These are phyloP conservation scores for Lagria hirta DNA, from an alignment of 2,888 invertebrate species.

Conservation along the genomic window DNA sequence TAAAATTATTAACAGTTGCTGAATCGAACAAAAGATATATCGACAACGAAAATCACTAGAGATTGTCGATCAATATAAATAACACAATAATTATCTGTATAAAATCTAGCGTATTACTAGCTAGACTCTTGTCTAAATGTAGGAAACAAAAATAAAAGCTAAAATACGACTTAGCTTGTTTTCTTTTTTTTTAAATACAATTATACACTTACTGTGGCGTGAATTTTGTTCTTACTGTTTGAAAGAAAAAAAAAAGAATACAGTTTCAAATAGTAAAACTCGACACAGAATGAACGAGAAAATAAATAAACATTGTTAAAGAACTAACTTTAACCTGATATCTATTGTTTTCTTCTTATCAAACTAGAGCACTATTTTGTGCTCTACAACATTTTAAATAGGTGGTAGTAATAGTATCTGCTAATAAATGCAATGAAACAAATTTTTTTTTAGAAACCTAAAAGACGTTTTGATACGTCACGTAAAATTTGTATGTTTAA, in stretches of 20 bases:
- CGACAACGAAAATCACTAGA: background rate
- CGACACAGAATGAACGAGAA: conserved; percentile 10
- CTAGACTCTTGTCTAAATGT: conserved; percentile 39
- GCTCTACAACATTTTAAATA: no score
- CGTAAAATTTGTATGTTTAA: conserved; percentile 16
- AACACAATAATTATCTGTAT: conserved; percentile 26
- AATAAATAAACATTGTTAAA: conserved; percentile 42
- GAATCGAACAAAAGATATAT: background rate
- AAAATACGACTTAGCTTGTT: conserved; percentile 24
- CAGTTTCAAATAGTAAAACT: conserved; percentile 28
- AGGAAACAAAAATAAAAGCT: conserved; percentile 21
- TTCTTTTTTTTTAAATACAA: no score
- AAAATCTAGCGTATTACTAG: conserved; percentile 40
- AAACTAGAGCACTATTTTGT: background rate
- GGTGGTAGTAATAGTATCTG: no score
- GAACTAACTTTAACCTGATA: conserved; percentile 39
- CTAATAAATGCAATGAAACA: conserved; percentile 13
- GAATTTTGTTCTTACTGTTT: conserved; percentile 29
- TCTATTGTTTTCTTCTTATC: conserved; percentile 27
- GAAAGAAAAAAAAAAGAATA: no score
- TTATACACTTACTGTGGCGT: conserved; percentile 32
- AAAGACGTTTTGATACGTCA: conserved; percentile 6
- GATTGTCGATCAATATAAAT: conserved; percentile 2
- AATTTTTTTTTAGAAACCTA: no score
- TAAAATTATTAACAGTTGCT: conserved; percentile 11